Conservation (phyloP, 2,888 invertebrate species). For the Rotaria socialis region DNA sequence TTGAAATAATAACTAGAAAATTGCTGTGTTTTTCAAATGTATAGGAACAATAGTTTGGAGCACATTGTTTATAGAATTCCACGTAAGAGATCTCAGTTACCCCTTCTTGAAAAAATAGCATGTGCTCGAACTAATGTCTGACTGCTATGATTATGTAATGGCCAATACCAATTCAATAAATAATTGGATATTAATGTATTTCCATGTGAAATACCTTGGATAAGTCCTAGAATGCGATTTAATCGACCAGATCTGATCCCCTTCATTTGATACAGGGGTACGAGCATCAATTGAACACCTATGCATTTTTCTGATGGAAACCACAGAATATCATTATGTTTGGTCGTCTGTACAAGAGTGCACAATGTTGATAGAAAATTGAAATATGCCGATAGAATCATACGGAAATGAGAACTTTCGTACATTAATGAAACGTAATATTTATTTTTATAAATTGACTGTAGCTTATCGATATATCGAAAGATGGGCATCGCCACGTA, state of each 20-base stretch:
- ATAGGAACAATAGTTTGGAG: background rate
- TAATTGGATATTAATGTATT: background rate
- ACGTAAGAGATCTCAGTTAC: background rate
- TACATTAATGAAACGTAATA: background rate
- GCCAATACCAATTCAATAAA: background rate
- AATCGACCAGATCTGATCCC: background rate
- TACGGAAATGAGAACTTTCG: background rate
- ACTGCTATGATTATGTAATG: background rate
- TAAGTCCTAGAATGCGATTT: background rate
- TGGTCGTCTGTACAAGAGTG: background rate
- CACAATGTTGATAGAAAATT: background rate
- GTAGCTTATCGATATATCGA: too few species aligned
- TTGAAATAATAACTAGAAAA: background rate
- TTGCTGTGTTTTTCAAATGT: background rate
- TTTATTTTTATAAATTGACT: too few species aligned
- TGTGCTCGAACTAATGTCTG: background rate
- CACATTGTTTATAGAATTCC: background rate
- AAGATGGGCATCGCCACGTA: too few species aligned
- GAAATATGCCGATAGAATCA: background rate
- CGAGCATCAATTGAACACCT: background rate
- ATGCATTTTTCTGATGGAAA: background rate
- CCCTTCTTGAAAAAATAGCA: background rate
- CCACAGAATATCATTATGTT: background rate
- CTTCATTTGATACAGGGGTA: background rate
- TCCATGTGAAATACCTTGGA: background rate